A percentile compares a stretch with the other conserved stretches of the same genome.
Evolutionary conservation across 1,140 invertebrate genomes (phyloP).

Genomic region (Charaxes varanes): DNA sequence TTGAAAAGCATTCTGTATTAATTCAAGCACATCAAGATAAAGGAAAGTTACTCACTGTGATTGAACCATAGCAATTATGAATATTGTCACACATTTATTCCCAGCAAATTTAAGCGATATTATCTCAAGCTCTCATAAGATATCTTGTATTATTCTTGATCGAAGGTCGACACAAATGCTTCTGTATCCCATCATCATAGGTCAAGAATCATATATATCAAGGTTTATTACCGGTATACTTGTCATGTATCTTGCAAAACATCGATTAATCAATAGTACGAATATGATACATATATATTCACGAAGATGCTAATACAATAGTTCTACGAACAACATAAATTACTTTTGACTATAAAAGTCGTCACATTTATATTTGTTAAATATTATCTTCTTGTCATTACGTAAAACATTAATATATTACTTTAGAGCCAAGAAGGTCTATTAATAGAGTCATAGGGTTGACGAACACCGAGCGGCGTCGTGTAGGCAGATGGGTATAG

Average conservation of each 20-base stretch:
- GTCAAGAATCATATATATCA: slow-evolving; percentile 9
- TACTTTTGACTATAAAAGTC: slow-evolving; percentile 45
- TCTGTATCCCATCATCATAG: slow-evolving; percentile 7
- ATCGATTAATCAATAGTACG: slow-evolving; percentile 16
- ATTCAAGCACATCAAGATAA: too few relatives aligned
- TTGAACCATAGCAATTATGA: too few relatives aligned
- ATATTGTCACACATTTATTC: too few relatives aligned
- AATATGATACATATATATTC: slow-evolving; percentile 30
- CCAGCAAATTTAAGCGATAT: too few relatives aligned
- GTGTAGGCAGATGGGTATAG: slow-evolving; percentile 78
- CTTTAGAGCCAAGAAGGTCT: slow-evolving; percentile 73
- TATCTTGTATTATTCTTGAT: too few relatives aligned
- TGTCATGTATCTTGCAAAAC: slow-evolving; percentile 37
- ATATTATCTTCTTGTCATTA: slow-evolving; percentile 1
- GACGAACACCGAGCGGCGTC: slow-evolving; percentile 77
- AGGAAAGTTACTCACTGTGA: too few relatives aligned
- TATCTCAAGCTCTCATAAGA: too few relatives aligned
- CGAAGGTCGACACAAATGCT: slow-evolving; percentile 9
- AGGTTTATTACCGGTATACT: slow-evolving; percentile 21
- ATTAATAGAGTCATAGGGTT: slow-evolving; percentile 80
- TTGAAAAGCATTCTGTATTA: too few relatives aligned
- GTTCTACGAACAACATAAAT: slow-evolving; percentile 54
- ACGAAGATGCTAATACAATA: slow-evolving; percentile 29
- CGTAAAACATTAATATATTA: slow-evolving; percentile 3
- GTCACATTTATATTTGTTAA: slow-evolving; percentile 26